Base-by-base conservation (phyloP, 2,113 vertebrate species). In the Garra rufa region DNA sequence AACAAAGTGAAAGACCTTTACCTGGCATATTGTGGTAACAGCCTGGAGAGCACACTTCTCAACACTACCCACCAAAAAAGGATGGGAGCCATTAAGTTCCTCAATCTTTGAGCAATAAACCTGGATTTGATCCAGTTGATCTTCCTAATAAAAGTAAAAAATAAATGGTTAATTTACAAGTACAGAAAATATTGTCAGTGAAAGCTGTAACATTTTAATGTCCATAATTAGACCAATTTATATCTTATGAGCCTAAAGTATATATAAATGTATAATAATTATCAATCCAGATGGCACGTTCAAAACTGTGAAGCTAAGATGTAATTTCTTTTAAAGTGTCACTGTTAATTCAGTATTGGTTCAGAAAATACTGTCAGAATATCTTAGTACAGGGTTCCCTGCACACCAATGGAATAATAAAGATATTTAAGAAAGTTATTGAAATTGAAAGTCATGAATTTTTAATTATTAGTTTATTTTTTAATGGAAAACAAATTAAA, bases 41-140 rank as follows among this genome's bases (percentile, higher is more conserved):
- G 97, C 96, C 71, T 97, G 95, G 0, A 94, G 91, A 81, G 95
- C 96, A 89, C 97, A 98, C 3, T 44, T 93, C 86, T 95, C 92
- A 57, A 99, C 91, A 82, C 90, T 93, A 34, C 44, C 65, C 2
- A 79, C 84, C 83, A 98, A 91, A 13, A 92, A 88, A 85, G 93
- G 85, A 30, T 93, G 80, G 0, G 89, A 55, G 0, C 0, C 0
- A 0, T 0, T 2, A 2, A 96, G 71, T 0, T 41, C 0, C 3
- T 75, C 19, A 0, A 91, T 83, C 0, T 82, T 46, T 77, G 0
- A 85, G 79, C 97, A 98, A 88, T 96, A 97, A 79, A 83, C 92
- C 9, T 93, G 63, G 85, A 97, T 84, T 83, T 96, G 97, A 30
- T 88, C 38, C 13, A 92, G 6, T 0, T 92, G 2, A 1, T 7